A percentile compares a stretch with the other conserved stretches of the same genome.
These are phyloP conservation scores for Pontoporia blainvillei DNA, from an alignment of 2,113 vertebrate genomes.

Conservation along the genomic window DNA sequence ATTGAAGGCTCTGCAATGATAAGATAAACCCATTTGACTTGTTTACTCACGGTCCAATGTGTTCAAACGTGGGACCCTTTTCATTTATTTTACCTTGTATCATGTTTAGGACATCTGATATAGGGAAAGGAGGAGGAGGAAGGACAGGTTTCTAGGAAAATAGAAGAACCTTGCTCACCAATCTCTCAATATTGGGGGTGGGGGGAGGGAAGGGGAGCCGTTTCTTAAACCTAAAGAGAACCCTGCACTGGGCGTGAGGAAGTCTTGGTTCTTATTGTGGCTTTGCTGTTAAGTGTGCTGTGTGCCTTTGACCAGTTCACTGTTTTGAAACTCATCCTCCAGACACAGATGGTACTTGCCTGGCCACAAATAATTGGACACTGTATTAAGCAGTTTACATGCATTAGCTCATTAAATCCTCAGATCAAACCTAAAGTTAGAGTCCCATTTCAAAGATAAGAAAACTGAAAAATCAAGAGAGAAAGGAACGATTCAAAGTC, in stretches of 20 bases:
- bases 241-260: neutral
- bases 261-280: neutral
- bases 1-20: neutral
- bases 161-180: neutral
- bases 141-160: neutral
- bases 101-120: neutral
- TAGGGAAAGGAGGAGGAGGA: neutral
- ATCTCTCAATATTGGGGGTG: neutral
- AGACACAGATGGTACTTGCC: neutral
- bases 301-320: neutral
- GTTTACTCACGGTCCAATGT: neutral
- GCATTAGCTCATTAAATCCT: conserved; percentile 3
- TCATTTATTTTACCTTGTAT: neutral
- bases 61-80: neutral
- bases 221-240: neutral
- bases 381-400: neutral
- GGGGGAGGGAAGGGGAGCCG: neutral
- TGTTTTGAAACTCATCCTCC: neutral
- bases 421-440: neutral
- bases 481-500: neutral
- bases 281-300: neutral
- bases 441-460: neutral
- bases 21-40: neutral
- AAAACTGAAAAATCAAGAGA: neutral
- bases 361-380: neutral